Conservation (phyloP, 2,113 vertebrate species). For the Felis chaus region DNA sequence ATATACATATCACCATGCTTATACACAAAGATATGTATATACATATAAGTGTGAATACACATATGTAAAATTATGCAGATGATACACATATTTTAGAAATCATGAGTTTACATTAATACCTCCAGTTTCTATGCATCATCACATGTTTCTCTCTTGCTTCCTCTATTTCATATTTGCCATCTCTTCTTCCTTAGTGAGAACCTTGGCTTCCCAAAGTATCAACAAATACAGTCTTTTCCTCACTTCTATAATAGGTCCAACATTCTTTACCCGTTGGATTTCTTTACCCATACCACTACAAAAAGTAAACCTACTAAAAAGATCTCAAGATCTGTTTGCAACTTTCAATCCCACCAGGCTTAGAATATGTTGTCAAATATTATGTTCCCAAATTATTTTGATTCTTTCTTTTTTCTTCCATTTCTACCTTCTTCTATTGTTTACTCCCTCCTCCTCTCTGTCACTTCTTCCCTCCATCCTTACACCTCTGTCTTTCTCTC, state of each 20-base stretch:
- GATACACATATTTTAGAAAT: background rate
- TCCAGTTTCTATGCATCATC: background rate
- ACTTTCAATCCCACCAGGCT: background rate
- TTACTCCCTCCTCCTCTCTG: background rate
- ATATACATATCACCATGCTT: background rate
- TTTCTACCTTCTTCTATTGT: background rate
- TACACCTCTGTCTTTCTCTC: background rate
- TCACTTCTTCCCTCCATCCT: background rate
- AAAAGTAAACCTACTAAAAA: background rate
- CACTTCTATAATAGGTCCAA: background rate
- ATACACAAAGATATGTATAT: background rate
- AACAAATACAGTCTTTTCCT: background rate
- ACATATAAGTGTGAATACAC: background rate
- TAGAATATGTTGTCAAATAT: background rate
- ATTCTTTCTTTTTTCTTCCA: background rate
- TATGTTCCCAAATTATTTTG: background rate
- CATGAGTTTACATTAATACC: background rate
- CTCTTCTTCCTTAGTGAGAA: background rate
- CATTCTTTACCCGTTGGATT: background rate
- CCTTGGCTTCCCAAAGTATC: background rate
- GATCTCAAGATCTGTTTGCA: background rate
- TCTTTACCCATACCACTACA: background rate
- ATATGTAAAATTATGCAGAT: background rate
- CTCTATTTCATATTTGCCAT: background rate
- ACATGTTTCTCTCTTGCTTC: background rate